Conservation (phyloP, 2,113 vertebrate genomes). For the rabbit (Oryctolagus cuniculus) region DNA sequence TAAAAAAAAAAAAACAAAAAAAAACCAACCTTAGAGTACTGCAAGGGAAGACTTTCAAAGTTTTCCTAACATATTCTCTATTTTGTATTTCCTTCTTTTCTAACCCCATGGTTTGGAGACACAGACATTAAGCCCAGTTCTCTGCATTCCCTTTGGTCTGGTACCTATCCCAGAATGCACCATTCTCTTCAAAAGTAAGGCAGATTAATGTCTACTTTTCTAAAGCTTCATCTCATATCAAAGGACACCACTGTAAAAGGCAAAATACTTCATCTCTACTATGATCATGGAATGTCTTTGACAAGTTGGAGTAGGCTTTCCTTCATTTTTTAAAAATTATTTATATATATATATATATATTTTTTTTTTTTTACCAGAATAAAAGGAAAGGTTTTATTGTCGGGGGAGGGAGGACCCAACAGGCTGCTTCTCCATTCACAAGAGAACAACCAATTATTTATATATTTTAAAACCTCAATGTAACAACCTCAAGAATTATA, state of each 20-base stretch:
- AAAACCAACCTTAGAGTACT: neutral
- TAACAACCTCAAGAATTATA: conserved; percentile 30
- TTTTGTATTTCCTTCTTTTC: neutral
- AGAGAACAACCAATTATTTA: neutral
- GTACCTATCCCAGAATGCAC: too few species aligned
- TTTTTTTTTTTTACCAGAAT: too few species aligned
- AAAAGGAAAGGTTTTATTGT: too few species aligned
- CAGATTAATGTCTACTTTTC: neutral
- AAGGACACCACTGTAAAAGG: neutral
- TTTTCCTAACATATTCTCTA: neutral
- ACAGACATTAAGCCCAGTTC: neutral
- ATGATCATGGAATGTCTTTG: neutral
- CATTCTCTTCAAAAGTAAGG: conserved; percentile 10
- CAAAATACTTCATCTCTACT: neutral
- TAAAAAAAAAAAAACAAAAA: too few species aligned
- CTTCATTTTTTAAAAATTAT: conserved; percentile 32
- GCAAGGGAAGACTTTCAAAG: too few species aligned
- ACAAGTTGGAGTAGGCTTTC: neutral
- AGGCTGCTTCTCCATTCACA: too few species aligned
- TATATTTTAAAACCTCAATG: conserved; percentile 1
- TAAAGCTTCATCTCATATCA: neutral
- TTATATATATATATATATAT: neutral
- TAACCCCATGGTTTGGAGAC: neutral
- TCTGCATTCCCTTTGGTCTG: neutral
- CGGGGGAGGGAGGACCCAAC: too few species aligned